Evolutionary conservation across 2,113 vertebrate genomes (phyloP), one percentile per base, ranked within the genome.

Genomic region (Eidolon helvum): DNA sequence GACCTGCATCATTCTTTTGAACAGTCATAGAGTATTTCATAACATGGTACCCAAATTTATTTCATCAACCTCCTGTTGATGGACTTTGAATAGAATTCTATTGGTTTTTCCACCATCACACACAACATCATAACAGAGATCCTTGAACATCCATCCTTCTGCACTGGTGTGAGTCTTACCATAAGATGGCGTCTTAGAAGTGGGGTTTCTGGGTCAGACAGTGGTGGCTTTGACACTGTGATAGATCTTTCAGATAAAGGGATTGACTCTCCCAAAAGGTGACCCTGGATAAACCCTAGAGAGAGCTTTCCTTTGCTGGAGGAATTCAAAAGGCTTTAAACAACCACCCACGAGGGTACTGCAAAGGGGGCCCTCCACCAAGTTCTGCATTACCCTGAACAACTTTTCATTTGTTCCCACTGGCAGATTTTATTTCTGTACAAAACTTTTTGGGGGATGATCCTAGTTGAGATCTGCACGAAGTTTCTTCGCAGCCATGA

Each of bases 1-100:
- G 35, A 61, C 26, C n/a, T 7, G 2, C 40, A 57, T 61, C 6
- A 7, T 72, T 18, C 22, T 92, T 43, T 35, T 10, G 14, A 38
- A 15, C 0, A 19, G 63, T 10, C 21, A 26, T 3, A 8, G 48
- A n/a, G 53, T 38, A 9, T 55, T 28, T 50, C 55, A 35, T 1
- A 15, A 45, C 21, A 2, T 0, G 55, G 43, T 1, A 7, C 45
- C 74, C 57, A 11, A 2, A 18, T 14, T 1, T 7, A 9, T 16
- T 9, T 50, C 57, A 21, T 38, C 59, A 10, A 22, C n/a, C 59
- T 55, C 40, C 50, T 35, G 18, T 24, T 15, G 61, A n/a, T 1
- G 6, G 28, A 19, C 38, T 1, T 2, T 1, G 43, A 50, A 30
- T 65, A 87, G 35, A 59, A 35, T 28, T 16, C 33, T 9, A 2